phyloP scores from a whole-genome alignment of 2,888 invertebrate species.

The Eupithecia dodoneata region DNA sequence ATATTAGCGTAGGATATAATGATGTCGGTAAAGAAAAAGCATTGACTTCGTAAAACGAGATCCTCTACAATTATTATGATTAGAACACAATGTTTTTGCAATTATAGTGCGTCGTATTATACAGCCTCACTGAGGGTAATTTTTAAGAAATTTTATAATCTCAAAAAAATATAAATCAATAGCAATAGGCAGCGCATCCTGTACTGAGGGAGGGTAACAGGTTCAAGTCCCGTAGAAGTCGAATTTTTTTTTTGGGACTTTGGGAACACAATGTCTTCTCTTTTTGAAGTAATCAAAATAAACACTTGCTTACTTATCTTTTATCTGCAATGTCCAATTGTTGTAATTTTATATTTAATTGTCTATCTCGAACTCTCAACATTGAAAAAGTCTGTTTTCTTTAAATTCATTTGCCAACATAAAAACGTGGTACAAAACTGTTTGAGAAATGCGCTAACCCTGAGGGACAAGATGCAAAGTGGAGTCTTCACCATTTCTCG shows the following conservation, averaged over 20 bases:
- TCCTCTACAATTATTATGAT: background rate
- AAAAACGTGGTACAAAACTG: slow-evolving; percentile 8
- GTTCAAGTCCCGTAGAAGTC: no score
- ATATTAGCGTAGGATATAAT: background rate
- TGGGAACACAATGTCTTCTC: background rate
- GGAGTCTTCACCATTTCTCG: slow-evolving; percentile 8
- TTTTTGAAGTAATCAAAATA: background rate
- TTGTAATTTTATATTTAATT: background rate
- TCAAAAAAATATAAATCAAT: no score
- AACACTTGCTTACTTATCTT: background rate
- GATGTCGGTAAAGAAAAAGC: background rate
- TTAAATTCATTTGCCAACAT: slow-evolving; percentile 1
- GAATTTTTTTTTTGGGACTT: no score
- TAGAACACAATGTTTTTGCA: background rate
- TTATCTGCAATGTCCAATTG: background rate
- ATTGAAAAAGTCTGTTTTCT: background rate
- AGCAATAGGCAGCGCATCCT: no score
- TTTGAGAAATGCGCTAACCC: slow-evolving; percentile 14
- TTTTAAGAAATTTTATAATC: no score
- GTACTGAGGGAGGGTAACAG: no score
- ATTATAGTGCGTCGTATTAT: no score
- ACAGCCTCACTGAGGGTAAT: no score
- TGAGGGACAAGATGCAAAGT: slow-evolving; percentile 15
- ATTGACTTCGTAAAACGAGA: background rate
- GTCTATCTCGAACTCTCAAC: background rate